Conservation (phyloP, 1,140 invertebrate species). For the Tribolium madens region DNA sequence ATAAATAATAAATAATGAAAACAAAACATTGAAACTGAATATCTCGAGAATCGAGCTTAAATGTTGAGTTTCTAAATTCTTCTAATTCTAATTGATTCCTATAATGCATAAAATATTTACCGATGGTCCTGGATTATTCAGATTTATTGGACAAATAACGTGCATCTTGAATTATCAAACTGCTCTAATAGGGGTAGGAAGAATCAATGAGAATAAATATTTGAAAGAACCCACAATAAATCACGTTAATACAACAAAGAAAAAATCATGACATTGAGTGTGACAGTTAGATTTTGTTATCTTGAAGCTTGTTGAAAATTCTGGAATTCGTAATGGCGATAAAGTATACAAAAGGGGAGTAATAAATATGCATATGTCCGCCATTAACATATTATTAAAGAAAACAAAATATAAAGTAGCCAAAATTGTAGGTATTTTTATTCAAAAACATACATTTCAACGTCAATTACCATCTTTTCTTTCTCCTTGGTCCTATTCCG, state of each 20-base stretch:
- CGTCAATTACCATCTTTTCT: conserved; percentile 60
- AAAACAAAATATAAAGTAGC: conserved; percentile 53
- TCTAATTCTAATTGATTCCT: conserved; percentile 43
- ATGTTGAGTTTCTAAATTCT: too few relatives aligned
- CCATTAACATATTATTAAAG: conserved; percentile 55
- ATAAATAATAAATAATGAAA: too few relatives aligned
- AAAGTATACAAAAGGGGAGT: conserved; percentile 24
- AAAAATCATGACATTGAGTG: not conserved
- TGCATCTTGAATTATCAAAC: conserved; percentile 37
- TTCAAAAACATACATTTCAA: conserved; percentile 59
- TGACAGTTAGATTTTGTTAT: conserved; percentile 38
- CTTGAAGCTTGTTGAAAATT: conserved; percentile 36
- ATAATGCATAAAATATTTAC: conserved; percentile 39
- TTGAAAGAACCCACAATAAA: not conserved
- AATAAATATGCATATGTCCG: conserved; percentile 49
- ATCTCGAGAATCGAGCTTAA: too few relatives aligned
- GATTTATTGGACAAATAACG: conserved; percentile 37
- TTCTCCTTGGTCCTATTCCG: conserved; percentile 51
- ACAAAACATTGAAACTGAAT: too few relatives aligned
- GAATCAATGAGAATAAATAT: not conserved
- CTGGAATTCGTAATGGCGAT: conserved; percentile 30
- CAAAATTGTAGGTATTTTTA: conserved; percentile 56
- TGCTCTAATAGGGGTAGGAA: conserved; percentile 14
- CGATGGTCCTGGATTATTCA: conserved; percentile 30
- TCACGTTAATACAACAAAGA: conserved; percentile 8